A percentile compares a stretch with the other conserved stretches of the same genome.
Conservation (phyloP, 1,140 invertebrate genomes). For the Drosophila quadrilineata region DNA sequence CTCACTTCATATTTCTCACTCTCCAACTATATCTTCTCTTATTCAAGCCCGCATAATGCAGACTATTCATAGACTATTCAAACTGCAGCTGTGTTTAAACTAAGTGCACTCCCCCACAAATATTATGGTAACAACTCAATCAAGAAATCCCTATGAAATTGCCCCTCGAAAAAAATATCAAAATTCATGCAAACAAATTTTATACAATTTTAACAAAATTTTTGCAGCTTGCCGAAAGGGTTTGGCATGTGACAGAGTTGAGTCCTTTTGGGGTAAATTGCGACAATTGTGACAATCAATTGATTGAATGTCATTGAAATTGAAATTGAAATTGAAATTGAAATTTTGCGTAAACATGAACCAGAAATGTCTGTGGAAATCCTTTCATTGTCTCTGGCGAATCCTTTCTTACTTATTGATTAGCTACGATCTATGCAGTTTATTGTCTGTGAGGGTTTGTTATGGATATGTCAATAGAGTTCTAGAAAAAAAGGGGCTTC, state of each 20-base stretch:
- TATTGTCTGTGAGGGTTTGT: constrained; percentile 34
- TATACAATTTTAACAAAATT: constrained; percentile 49
- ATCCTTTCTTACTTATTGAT: constrained; percentile 33
- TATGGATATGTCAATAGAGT: constrained; percentile 42
- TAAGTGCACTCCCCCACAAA: no score
- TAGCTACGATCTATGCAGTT: constrained; percentile 19
- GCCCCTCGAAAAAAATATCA: no score
- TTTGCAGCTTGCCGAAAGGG: constrained; percentile 60
- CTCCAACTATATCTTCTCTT: constrained; percentile 44
- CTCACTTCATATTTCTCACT: no score
- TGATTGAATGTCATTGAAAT: no score
- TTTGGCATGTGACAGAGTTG: background rate
- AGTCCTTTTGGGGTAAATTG: constrained; percentile 1
- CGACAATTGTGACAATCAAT: constrained; percentile 49
- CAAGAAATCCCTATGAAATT: constrained; percentile 17
- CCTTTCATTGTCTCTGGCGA: constrained; percentile 16
- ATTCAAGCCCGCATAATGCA: no score
- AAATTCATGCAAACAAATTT: constrained; percentile 36
- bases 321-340: no score
- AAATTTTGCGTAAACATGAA: constrained; percentile 68
- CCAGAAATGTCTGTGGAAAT: constrained; percentile 45
- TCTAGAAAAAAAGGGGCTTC: no score
- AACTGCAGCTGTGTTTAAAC: constrained; percentile 10
- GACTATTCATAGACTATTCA: constrained; percentile 14
- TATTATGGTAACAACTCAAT: constrained; percentile 5